Conservation (phyloP, 1,140 invertebrate species). For the Cyclina sinensis region DNA sequence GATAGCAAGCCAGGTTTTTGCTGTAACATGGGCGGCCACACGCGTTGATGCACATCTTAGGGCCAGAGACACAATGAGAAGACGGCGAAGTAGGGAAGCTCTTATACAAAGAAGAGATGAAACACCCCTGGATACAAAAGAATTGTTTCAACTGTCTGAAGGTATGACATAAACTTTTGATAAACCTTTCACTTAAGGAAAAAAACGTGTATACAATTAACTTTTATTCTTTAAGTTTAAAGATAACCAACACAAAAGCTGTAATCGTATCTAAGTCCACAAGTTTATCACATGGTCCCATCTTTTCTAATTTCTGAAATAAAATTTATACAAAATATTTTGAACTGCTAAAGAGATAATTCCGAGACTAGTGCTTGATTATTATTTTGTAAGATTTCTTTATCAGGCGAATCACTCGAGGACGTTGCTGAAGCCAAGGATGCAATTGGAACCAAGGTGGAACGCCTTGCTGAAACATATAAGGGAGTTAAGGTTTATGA, state of each 20-base stretch:
- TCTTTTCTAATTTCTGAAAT: too few species aligned
- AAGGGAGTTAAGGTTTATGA: conserved; percentile 52
- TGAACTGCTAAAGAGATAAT: too few species aligned
- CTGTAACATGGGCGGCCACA: neutral
- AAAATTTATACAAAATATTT: too few species aligned
- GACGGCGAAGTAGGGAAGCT: neutral
- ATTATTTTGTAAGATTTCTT: too few species aligned
- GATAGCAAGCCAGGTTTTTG: neutral
- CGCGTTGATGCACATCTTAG: conserved; percentile 2
- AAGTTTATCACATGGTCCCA: too few species aligned
- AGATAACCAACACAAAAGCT: too few species aligned
- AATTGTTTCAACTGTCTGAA: neutral
- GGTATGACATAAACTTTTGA: too few species aligned
- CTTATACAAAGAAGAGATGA: neutral
- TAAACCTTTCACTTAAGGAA: too few species aligned
- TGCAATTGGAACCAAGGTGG: conserved; percentile 13
- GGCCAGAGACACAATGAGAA: conserved; percentile 11
- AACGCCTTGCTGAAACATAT: conserved; percentile 60
- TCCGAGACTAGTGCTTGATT: too few species aligned
- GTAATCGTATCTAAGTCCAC: too few species aligned
- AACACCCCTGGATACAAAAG: neutral
- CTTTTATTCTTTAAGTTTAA: too few species aligned
- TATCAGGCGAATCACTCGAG: conserved; percentile 32
- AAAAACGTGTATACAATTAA: too few species aligned
- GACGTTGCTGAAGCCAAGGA: neutral